Evolutionary conservation across 1,140 invertebrate genomes (phyloP), one percentile per base, ranked within the genome.

Genomic region (Ooceraea biroi): DNA sequence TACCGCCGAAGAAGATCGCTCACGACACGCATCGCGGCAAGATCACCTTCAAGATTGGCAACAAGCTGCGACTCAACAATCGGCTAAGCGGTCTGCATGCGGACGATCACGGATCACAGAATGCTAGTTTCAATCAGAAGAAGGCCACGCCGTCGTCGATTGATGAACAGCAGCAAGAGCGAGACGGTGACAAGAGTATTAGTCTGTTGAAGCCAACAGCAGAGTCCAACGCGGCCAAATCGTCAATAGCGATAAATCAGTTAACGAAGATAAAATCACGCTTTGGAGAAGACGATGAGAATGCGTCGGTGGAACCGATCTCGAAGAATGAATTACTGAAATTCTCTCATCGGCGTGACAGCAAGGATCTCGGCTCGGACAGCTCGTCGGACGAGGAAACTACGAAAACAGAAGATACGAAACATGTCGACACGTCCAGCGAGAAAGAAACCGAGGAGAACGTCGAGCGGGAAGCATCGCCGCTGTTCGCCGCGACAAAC

Each of bases 1-100:
- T 94, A 73, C 90, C 93, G 0, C 88, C 93, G 0, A 94, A 93
- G 22, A 94, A 94, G 73, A 93, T 95, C 17, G 91, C 92, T 0
- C 89, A 93, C 1, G 94, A 95, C 36, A 80, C 91, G 0, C 84
- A 94, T 11, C 84, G 94, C 17, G 94, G 94, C 0, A 95, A 94
- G 44, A 95, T 95, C 4, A 94, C 92, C 0, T 95, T 95, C 41
- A 95, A 95, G 25, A 92, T 95, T 22, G 93, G 93, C 1, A 92
- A 89, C 65, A 92, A 94, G 58, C 85, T 93, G 25, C 91, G 88
- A 19, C 61, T 94, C 0, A 94, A 93, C 68, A 94, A 94, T 44
- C 93, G 93, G 60, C 61, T 94, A 10, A 92, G 90, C 22, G 91
- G 91, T 55, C 63, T 94, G 0, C 93, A 94, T 11, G n/a, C 55